Base-by-base conservation (phyloP, 2,797 vertebrate genomes). In the Chelonia mydas region DNA sequence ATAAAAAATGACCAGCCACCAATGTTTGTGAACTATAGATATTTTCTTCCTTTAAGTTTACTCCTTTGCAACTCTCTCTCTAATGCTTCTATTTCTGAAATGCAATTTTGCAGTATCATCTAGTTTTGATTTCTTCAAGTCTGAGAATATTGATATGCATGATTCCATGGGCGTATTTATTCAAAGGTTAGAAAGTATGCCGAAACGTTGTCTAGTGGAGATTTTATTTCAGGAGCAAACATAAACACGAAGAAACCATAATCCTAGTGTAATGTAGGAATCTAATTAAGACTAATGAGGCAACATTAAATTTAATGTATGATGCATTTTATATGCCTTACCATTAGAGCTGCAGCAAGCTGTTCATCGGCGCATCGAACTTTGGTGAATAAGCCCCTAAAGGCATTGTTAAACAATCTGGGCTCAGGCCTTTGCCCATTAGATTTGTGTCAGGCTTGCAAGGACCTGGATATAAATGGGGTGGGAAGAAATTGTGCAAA, bases 281-380 rank as follows among this genome's bases (percentile, higher is more conserved):
- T 97, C 98, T 98, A 98, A 98, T 98, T 98, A 98, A 98, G 98
- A 98, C 98, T 98, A 98, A 98, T 98, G 98, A 98, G 98, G 95
- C 91, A 97, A 98, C 98, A 98, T 98, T 98, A 98, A 98, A 98
- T 98, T 98, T 98, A 98, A 98, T 98, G 97, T 98, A 98, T 97
- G 96, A 98, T 98, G 97, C 95, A 94, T 98, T 98, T 98, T 98
- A 98, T 98, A 98, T 97, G 96, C 96, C 94, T 97, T 97, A 94
- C 95, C 93, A 97, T 98, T 98, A 98, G 97, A 98, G 97, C 94
- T 94, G 85, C 79, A 96, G 98, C 98, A 98, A 98, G 97, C 98
- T 98, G 98, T 98, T 98, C 17, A 3, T 97, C 81, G 94, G 95
- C 94, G 94, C 90, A 41, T 97, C 78, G 3, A 96, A 98, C 96